Percentiles rank a stretch among this genome's conserved stretches.
These are phyloP conservation scores for Henicopernis longicauda DNA, from an alignment of 2,113 vertebrate species.

Conservation along the genomic window DNA sequence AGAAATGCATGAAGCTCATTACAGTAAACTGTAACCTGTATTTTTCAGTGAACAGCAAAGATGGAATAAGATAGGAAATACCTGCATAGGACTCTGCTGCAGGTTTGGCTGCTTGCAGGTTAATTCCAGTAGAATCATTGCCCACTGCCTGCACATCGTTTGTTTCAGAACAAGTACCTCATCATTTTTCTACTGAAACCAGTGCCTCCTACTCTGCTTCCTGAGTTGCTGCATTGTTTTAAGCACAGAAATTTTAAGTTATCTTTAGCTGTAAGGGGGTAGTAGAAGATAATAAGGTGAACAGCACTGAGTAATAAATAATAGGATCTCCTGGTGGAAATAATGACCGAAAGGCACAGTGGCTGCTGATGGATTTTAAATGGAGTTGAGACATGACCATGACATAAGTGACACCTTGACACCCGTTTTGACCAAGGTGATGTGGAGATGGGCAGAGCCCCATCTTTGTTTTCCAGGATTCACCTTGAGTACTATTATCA, in stretches of 20 bases:
- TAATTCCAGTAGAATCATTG: background rate
- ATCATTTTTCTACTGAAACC: background rate
- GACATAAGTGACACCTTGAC: background rate
- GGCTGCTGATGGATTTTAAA: background rate
- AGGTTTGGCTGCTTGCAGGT: background rate
- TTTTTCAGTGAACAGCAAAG: background rate
- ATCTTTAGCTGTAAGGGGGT: background rate
- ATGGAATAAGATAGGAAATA: background rate
- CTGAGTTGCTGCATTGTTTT: background rate
- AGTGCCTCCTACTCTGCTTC: background rate
- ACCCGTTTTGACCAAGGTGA: background rate
- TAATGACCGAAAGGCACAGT: background rate
- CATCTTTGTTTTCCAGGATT: background rate
- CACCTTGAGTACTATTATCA: background rate
- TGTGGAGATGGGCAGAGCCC: background rate
- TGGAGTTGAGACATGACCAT: background rate
- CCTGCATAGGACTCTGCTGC: background rate
- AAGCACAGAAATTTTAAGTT: background rate
- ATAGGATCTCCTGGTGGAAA: background rate
- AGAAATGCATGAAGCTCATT: background rate
- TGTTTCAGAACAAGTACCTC: background rate
- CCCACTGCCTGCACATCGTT: background rate
- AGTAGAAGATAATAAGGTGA: background rate
- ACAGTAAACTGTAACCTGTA: background rate
- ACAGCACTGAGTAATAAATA: background rate